Base-by-base conservation (phyloP, 2,113 vertebrate species). In the Coptodon rendalli region DNA sequence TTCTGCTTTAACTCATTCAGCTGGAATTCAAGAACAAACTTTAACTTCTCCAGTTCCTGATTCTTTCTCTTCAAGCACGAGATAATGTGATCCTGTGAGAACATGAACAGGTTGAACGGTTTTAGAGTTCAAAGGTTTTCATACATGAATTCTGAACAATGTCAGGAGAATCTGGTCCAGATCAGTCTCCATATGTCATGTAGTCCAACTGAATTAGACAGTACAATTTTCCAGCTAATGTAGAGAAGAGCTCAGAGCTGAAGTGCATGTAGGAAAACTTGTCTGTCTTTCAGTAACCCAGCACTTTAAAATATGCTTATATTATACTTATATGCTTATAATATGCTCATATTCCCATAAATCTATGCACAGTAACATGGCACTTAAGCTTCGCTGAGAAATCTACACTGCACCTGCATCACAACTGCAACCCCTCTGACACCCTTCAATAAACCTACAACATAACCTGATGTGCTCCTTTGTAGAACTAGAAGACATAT, bases 1-100 rank as follows among this genome's bases (percentile, higher is more conserved):
- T 97, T 96, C 66, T 97, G 97, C 91, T 97, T 97, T 83, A 98
- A 91, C 13, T 98, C 97, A 13, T 96, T 96, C 90, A 97, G 95
- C 95, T 96, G 98, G 91, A 96, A 97, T 91, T 97, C 97, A 5
- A 98, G 94, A 73, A 98, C 94, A 93, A 97, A 98, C 89, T 96
- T 97, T 80, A 98, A 94, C 91, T 97, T 98, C 93, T 97, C 97
- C 85, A 99, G 95, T 43, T 98, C 97, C 88, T 97, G 96, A 86
- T 97, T 98, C 95, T 97, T 98, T 92, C 96, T 97, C 94, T 97
- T 98, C 83, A 99, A 85, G 6, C 97, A 96, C 83, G 94, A 96
- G 81, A 98, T 97, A 34, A 94, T 92, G 56, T 96, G 97, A 76
- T 99, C 98, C 98, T 99, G 93, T 10, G 7, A 5, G 63, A 27